Conservation (phyloP, 2,888 invertebrate species). For the Psococerastis gibbosa region DNA sequence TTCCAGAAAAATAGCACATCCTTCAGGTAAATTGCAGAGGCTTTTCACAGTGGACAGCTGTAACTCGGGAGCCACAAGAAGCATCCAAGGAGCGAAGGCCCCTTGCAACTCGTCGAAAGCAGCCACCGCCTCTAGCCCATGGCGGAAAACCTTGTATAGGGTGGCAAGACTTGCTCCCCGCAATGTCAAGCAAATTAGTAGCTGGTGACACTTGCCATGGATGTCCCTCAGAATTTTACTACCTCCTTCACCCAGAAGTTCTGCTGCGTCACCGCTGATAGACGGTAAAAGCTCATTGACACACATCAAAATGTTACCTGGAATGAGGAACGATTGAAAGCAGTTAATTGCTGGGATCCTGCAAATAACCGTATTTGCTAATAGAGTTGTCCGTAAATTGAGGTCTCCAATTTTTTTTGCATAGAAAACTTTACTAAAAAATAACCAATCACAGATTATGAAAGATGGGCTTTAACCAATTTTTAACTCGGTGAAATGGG, state of each 20-base stretch:
- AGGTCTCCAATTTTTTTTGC: too few relatives aligned
- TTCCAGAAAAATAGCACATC: conserved; percentile 46
- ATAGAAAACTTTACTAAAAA: too few relatives aligned
- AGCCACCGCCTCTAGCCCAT: neutral
- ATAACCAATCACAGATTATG: too few relatives aligned
- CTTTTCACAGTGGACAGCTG: conserved; percentile 18
- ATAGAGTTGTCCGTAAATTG: too few relatives aligned
- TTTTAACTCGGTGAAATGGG: too few relatives aligned
- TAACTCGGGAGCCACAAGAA: conserved; percentile 16
- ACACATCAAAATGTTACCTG: conserved; percentile 51
- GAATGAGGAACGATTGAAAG: too few relatives aligned
- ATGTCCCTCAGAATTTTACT: conserved; percentile 51
- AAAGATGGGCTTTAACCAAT: too few relatives aligned
- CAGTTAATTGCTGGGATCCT: too few relatives aligned
- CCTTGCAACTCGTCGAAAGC: neutral
- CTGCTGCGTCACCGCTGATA: conserved; percentile 29
- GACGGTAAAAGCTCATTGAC: conserved; percentile 50
- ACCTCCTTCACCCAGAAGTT: conserved; percentile 34
- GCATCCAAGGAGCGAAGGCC: conserved; percentile 14
- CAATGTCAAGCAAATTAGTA: conserved; percentile 51
- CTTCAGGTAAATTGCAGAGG: conserved; percentile 28
- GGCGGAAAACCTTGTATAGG: conserved; percentile 43
- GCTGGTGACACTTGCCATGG: conserved; percentile 63
- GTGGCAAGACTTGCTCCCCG: conserved; percentile 56
- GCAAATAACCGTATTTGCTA: too few relatives aligned